These are phyloP conservation scores for Austrolebias charrua DNA, from an alignment of 2,797 vertebrate species.

Conservation along the genomic window DNA sequence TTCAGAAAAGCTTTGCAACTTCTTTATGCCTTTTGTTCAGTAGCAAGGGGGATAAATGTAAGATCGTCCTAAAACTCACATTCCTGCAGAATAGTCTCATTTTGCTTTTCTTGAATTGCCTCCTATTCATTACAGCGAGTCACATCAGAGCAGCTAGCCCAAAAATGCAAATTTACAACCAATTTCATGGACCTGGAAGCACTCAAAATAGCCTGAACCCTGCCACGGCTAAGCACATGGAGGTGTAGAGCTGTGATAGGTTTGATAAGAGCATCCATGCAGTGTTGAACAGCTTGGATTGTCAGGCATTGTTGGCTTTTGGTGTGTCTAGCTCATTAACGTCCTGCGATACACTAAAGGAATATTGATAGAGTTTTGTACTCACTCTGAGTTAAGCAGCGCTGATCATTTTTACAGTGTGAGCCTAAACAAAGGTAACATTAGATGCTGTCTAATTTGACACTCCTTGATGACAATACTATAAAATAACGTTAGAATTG, in stretches of 20 bases:
- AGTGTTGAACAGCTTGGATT: slow-evolving; percentile 72
- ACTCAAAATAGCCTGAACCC: slow-evolving; percentile 70
- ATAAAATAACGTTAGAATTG: neutral
- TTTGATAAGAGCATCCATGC: slow-evolving; percentile 71
- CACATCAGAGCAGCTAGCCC: slow-evolving; percentile 61
- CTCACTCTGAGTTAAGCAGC: slow-evolving; percentile 42
- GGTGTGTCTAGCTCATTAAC: slow-evolving; percentile 71
- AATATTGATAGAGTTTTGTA: slow-evolving; percentile 68
- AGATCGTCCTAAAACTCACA: slow-evolving; percentile 39
- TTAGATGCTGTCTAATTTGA: slow-evolving; percentile 10
- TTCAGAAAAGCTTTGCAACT: slow-evolving; percentile 17
- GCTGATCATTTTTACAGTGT: slow-evolving; percentile 29
- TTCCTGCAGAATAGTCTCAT: slow-evolving; percentile 41
- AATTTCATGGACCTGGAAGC: slow-evolving; percentile 78
- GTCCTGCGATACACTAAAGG: slow-evolving; percentile 55
- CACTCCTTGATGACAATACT: neutral
- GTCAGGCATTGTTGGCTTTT: slow-evolving; percentile 78
- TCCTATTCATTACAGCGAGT: slow-evolving; percentile 66
- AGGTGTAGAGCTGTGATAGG: slow-evolving; percentile 65
- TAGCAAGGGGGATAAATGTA: slow-evolving; percentile 36
- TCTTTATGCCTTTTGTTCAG: slow-evolving; percentile 25
- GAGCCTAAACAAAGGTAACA: slow-evolving; percentile 5
- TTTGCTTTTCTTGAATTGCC: slow-evolving; percentile 43
- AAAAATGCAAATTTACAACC: slow-evolving; percentile 76
- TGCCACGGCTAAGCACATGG: slow-evolving; percentile 57